phyloP scores from a whole-genome alignment of 2,113 vertebrate genomes.

The Chlorocebus sabaeus region DNA sequence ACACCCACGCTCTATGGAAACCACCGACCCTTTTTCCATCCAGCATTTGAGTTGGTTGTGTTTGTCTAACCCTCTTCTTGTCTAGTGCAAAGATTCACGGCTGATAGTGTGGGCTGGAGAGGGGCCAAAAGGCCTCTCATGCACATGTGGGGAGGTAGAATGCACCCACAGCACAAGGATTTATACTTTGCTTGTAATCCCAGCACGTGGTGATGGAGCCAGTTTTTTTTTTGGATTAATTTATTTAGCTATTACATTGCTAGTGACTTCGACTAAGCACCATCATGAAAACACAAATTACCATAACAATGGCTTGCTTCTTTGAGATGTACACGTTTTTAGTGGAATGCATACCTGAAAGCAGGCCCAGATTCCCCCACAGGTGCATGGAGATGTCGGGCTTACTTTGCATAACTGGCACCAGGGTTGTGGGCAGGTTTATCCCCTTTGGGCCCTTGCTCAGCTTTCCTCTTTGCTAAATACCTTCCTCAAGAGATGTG shows the following conservation, averaged over 20 bases:
- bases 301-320: not conserved
- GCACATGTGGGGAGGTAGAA: not conserved
- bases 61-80: not conserved
- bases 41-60: accelerated
- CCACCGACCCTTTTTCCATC: too few relatives aligned
- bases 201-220: accelerated
- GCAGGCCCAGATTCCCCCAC: too few relatives aligned
- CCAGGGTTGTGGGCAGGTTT: not conserved
- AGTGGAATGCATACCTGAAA: not conserved
- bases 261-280: accelerated
- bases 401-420: not conserved
- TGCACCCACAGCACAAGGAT: not conserved
- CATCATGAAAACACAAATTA: not conserved
- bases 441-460: not conserved
- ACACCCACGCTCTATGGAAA: not conserved
- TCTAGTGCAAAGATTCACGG: not conserved
- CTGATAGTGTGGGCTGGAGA: not conserved
- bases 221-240: not conserved
- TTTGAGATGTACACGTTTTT: not conserved
- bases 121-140: too few relatives aligned
- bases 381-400: accelerated
- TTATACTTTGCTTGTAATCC: not conserved
- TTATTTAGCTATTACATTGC: not conserved
- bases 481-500: accelerated
- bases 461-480: not conserved